Evolutionary conservation across 2,888 invertebrate species (phyloP).

Genomic region (Pimpla rufipes): DNA sequence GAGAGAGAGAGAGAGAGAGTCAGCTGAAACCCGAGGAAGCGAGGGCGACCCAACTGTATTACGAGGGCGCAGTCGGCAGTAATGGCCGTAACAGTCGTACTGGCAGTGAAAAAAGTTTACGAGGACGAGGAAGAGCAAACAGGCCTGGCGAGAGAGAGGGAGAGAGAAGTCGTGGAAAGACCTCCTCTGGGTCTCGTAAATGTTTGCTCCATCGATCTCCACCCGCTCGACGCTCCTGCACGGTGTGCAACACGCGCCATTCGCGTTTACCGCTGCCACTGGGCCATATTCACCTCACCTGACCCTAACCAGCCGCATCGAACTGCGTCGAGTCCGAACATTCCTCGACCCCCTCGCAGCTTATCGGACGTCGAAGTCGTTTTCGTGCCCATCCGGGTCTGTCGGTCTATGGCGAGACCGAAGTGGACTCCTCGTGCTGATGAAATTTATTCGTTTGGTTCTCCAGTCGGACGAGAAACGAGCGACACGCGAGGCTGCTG

Average conservation of each 20-base stretch:
- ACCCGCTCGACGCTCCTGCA: not conserved
- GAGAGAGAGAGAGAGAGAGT: not conserved
- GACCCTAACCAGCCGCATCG: no score
- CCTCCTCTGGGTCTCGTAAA: constrained; percentile 50
- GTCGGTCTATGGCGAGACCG: no score
- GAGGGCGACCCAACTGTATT: constrained; percentile 21
- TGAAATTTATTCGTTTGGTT: no score
- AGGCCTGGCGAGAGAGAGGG: not conserved
- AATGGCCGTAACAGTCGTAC: constrained; percentile 43
- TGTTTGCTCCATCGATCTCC: constrained; percentile 64
- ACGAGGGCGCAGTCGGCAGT: constrained; percentile 31
- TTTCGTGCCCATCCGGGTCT: no score
- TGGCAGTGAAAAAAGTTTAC: constrained; percentile 56
- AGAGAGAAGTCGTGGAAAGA: constrained; percentile 30
- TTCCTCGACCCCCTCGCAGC: no score
- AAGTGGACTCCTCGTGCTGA: no score
- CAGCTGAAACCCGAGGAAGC: not conserved
- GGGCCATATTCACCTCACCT: no score
- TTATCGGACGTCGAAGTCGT: no score
- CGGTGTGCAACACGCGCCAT: constrained; percentile 17
- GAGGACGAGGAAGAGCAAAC: constrained; percentile 43
- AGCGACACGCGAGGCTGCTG: no score
- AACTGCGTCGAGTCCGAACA: no score
- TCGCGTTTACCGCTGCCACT: constrained; percentile 10
- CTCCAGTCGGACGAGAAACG: no score